Base-by-base conservation (phyloP, 2,797 vertebrate species). In the Scyliorhinus canicula region DNA sequence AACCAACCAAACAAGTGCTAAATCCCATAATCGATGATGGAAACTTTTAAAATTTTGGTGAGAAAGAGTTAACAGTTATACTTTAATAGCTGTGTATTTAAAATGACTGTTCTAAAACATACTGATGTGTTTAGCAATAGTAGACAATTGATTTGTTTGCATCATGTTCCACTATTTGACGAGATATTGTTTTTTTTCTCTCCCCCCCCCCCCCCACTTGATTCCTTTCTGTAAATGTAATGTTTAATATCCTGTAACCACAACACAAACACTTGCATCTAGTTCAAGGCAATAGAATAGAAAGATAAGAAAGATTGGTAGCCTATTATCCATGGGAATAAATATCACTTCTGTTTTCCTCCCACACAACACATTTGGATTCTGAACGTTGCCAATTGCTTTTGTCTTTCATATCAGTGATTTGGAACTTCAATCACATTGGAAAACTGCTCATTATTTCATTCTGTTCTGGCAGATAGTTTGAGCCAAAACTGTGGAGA, bases 331-430 rank as follows among this genome's bases (percentile, higher is more conserved):
- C 67, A 74, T 52, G 8, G 65, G 16, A 67, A 26, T 94, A 65
- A 94, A 69, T 94, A 47, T n/a, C 93, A 94, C 11, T 94, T 31
- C 44, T 55, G 47, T 74, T 67, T 93, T 93, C 47, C 67, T 74
- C 67, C 67, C 93, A 94, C 93, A 94, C 67, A n/a, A 74, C 67
- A 94, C 28, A 52, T 65, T 94, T 94, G 65, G 67, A 74, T 52
- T 71, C 19, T 5, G 74, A 52, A 31, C 71, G 21, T 74, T 47
- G 24, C 67, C 47, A 69, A 52, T 47, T 35, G 47, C 14, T 55
- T 93, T 52, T 74, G 47, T 74, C 93, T n/a, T 94, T 74, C 47
- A 71, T 93, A 71, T 65, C 60, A 67, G 47, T 93, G 93, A 52
- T 74, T 94, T 74, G 67, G n/a, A 47, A 65, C 63, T 63, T n/a